phyloP scores from a whole-genome alignment of 2,888 invertebrate genomes.

The Andrena dorsata region DNA sequence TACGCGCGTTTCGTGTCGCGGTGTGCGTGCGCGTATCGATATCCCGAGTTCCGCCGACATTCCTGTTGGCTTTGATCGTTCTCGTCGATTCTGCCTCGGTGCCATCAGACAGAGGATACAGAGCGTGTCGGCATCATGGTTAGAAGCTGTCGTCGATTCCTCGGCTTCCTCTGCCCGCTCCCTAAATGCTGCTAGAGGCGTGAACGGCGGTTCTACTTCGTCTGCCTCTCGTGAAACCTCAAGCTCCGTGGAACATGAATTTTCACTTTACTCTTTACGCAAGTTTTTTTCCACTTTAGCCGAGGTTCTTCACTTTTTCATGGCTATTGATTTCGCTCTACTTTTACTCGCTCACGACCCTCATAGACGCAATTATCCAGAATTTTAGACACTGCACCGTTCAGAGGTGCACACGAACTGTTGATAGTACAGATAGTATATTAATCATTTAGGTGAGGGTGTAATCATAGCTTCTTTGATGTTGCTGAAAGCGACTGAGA shows the following conservation, averaged over 20 bases:
- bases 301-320: not conserved
- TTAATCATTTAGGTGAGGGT: not conserved
- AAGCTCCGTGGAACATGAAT: not conserved
- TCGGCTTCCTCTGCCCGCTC: slow-evolving; percentile 27
- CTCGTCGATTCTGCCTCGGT: slow-evolving; percentile 31
- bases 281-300: not conserved
- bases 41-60: slow-evolving; percentile 56
- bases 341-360: not conserved
- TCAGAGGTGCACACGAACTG: too few species aligned
- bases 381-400: too few species aligned
- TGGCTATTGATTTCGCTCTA: not conserved
- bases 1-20: not conserved
- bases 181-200: slow-evolving; percentile 2
- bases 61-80: slow-evolving; percentile 32
- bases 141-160: slow-evolving; percentile 33
- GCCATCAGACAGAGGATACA: slow-evolving; percentile 44
- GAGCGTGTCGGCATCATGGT: slow-evolving; percentile 58
- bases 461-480: not conserved
- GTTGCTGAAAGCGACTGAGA: not conserved
- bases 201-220: slow-evolving; percentile 3
- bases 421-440: not conserved
- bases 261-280: slow-evolving; percentile 1
- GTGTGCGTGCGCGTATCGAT: slow-evolving; percentile 30
- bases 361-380: too few species aligned
- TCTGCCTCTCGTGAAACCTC: not conserved